A percentile compares a stretch with the other conserved stretches of the same genome.
Evolutionary conservation across 2,888 invertebrate species (phyloP).

Genomic region (Pinctada fucata): DNA sequence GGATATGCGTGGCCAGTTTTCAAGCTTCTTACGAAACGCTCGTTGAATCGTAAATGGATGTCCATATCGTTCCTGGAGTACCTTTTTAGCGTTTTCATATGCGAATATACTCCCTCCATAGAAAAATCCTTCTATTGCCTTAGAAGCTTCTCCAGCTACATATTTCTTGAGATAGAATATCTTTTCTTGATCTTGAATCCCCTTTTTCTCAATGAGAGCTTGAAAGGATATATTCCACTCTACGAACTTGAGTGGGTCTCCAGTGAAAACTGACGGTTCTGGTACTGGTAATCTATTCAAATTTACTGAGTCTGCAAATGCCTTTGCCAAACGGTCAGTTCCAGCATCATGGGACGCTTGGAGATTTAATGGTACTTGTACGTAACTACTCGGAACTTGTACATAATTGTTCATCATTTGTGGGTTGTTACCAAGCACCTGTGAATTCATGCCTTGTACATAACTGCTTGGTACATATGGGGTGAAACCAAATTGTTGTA

Average conservation of each 20-base stretch:
- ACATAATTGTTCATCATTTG: too few species aligned
- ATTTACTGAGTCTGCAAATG: conserved; percentile 25
- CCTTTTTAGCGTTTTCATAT: conserved; percentile 35
- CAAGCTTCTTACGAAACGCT: conserved; percentile 37
- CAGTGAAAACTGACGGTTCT: conserved; percentile 21
- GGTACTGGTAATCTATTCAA: conserved; percentile 27
- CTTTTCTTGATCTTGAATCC: conserved; percentile 40
- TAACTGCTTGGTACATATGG: too few species aligned
- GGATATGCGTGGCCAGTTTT: conserved; percentile 6
- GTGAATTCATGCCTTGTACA: too few species aligned
- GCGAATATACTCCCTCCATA: conserved; percentile 36
- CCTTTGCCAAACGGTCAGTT: conserved; percentile 10
- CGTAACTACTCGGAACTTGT: too few species aligned
- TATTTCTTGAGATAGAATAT: conserved; percentile 49
- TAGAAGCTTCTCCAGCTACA: conserved; percentile 42
- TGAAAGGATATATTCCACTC: conserved; percentile 48
- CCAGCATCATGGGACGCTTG: conserved; percentile 1
- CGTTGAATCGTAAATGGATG: conserved; percentile 44
- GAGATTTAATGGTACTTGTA: too few species aligned
- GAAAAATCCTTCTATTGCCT: conserved; percentile 47
- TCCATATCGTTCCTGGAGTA: conserved; percentile 42
- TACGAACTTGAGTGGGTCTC: conserved; percentile 41
- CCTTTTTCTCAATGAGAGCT: conserved; percentile 38
- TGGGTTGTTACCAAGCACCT: too few species aligned
- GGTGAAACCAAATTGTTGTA: too few species aligned